Evolutionary conservation across 2,113 vertebrate genomes (phyloP).

Genomic region (Galbula dea): DNA sequence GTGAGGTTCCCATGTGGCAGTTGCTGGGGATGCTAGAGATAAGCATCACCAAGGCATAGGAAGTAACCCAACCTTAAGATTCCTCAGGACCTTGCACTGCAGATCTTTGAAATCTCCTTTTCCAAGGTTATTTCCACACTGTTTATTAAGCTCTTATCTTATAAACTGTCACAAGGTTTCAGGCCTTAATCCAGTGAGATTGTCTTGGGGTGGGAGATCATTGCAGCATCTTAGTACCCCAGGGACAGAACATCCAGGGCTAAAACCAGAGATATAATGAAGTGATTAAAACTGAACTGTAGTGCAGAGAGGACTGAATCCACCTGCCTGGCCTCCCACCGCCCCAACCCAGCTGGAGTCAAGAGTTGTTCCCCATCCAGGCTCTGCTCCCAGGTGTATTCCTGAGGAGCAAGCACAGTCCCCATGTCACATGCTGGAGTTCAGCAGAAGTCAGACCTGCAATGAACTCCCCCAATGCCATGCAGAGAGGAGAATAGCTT

Average conservation of each 20-base stretch:
- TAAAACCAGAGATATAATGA: background rate
- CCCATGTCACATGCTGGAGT: background rate
- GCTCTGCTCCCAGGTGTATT: background rate
- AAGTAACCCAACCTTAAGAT: background rate
- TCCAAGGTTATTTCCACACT: constrained; percentile 25
- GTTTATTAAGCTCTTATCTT: constrained; percentile 33
- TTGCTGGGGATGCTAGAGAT: background rate
- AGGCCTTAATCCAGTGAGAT: background rate
- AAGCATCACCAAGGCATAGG: background rate
- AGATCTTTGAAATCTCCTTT: constrained; percentile 26
- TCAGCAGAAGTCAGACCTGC: background rate
- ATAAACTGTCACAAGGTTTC: background rate
- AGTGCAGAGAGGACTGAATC: background rate
- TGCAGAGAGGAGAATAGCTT: background rate
- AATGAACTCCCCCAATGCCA: background rate
- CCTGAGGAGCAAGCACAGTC: background rate
- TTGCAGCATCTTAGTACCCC: background rate
- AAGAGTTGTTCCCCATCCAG: background rate
- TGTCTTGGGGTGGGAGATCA: background rate
- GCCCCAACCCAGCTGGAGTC: background rate
- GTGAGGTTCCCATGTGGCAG: background rate
- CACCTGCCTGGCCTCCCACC: background rate
- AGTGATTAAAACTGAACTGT: background rate
- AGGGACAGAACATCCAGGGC: background rate
- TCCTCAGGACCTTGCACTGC: background rate